Evolutionary conservation across 2,888 invertebrate species (phyloP).

Genomic region (Plagiodera versicolora): DNA sequence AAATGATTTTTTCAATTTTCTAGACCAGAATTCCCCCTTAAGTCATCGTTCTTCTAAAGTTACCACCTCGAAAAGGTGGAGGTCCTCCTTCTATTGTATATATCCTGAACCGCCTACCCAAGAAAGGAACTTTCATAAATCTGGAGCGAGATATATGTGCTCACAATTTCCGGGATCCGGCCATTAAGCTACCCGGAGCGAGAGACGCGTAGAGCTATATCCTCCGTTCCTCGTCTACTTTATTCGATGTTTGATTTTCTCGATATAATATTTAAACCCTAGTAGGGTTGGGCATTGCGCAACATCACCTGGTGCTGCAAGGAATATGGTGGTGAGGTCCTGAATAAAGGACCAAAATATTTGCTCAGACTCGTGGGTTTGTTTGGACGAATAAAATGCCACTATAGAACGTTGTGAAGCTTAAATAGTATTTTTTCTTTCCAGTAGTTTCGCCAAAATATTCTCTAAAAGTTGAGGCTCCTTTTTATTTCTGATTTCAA

Average conservation of each 20-base stretch:
- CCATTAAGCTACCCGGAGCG: conserved; percentile 65
- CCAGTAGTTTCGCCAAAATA: no score
- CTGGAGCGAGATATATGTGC: conserved; percentile 87
- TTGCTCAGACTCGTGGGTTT: no score
- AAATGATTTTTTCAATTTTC: no score
- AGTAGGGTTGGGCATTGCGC: conserved; percentile 14
- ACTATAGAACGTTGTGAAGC: no score
- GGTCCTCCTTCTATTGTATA: conserved; percentile 51
- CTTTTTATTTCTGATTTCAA: no score
- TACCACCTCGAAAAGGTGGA: conserved; percentile 38
- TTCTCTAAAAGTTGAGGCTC: no score
- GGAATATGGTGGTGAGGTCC: no score
- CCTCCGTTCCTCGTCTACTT: conserved; percentile 53
- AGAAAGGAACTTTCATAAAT: conserved; percentile 82
- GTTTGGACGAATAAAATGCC: no score
- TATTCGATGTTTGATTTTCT: conserved; percentile 54
- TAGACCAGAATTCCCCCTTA: background rate
- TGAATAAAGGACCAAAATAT: no score
- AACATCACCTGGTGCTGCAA: background rate
- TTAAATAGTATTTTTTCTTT: no score
- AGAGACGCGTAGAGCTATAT: conserved; percentile 48
- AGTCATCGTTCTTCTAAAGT: background rate
- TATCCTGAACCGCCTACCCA: conserved; percentile 51
- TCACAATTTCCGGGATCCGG: conserved; percentile 90
- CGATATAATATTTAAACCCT: conserved; percentile 36